Evolutionary conservation across 2,797 vertebrate genomes (phyloP).

Genomic region (Anas bahamensis): DNA sequence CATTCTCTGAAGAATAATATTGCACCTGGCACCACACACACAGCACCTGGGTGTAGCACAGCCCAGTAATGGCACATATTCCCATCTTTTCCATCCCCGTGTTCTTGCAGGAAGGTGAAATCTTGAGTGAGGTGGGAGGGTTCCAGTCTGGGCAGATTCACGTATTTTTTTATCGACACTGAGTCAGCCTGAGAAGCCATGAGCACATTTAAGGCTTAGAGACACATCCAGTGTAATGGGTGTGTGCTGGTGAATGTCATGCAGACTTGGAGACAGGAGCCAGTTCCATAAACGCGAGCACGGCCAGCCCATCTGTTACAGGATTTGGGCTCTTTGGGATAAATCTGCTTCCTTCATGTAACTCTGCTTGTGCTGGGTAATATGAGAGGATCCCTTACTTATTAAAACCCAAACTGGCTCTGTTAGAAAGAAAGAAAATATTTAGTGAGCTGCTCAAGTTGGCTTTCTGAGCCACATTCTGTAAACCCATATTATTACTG

Average conservation of each 20-base stretch:
- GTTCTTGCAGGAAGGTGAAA: background rate
- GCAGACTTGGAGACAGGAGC: background rate
- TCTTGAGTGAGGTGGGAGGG: background rate
- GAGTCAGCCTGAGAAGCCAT: background rate
- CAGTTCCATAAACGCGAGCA: background rate
- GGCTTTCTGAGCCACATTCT: background rate
- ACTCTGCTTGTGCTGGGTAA: background rate
- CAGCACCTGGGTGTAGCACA: background rate
- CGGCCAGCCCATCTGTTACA: background rate
- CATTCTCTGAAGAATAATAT: background rate
- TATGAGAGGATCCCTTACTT: background rate
- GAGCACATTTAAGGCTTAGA: background rate
- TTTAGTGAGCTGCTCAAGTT: background rate
- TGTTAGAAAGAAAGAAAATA: background rate
- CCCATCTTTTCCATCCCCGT: background rate
- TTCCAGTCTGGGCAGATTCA: background rate
- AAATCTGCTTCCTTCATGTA: background rate
- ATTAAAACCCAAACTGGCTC: background rate
- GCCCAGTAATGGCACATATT: background rate
- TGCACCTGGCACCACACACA: background rate
- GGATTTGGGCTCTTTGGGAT: background rate
- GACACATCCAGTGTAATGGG: background rate
- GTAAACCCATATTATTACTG: background rate
- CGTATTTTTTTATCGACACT: background rate
- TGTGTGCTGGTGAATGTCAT: background rate